Evolutionary conservation across 2,113 vertebrate species (phyloP), one percentile per base, ranked within the genome.

Genomic region (Polypterus bichir): DNA sequence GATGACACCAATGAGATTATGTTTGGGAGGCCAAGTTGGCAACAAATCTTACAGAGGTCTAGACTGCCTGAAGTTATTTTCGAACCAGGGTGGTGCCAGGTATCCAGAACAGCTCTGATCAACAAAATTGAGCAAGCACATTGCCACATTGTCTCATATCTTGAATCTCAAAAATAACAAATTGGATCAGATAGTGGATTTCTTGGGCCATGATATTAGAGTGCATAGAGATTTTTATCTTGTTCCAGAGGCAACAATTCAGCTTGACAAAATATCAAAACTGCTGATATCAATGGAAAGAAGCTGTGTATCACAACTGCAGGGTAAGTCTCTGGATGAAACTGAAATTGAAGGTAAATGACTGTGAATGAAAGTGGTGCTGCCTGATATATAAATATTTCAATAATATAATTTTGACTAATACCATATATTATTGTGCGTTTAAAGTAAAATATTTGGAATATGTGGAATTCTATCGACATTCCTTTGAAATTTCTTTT

Each of bases 301-400:
- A 1, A 74, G 67, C n/a, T 49, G n/a, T 48, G 47, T 71, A 1
- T 45, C 65, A 1, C 49, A 5, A 9, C 71, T 72, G 0, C 44
- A 78, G 27, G 77, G 80, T 4, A 83, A 79, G 56, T 61, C 71
- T 5, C 48, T 80, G 0, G 62, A 79, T 63, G 74, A 82, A 49
- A 77, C 75, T 49, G 68, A 62, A 44, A 52, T 76, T 67, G 60
- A 72, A 72, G 74, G 75, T 79, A 64, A 27, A 27, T 1, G 27
- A 27, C 27, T 27, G 2, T 27, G 27, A 1, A 27, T 27, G 27
- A 27, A 27, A 27, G 27, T 27, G 27, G 27, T 27, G 27, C 27
- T 27, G 27, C 27, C 27, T 27, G 27, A 27, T 27, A 27, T 27
- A 27, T 27, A 27, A 27, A 27, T 27, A 27, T 27, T 27, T 27